These are phyloP conservation scores for Thecophora atra DNA, from an alignment of 2,888 invertebrate species.

Conservation along the genomic window DNA sequence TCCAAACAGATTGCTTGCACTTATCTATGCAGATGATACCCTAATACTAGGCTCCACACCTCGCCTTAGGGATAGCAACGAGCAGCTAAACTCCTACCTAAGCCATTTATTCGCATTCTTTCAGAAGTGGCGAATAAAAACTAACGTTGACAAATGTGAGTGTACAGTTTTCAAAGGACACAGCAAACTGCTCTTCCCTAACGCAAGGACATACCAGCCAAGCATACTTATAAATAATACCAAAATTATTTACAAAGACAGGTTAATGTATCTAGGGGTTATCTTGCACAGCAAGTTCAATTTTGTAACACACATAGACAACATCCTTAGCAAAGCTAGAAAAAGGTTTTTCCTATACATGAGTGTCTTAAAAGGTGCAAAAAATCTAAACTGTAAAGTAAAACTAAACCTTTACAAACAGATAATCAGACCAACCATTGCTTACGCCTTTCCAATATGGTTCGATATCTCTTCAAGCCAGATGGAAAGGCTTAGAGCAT, in stretches of 20 bases:
- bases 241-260: background rate
- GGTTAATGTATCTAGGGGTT: slow-evolving; percentile 3
- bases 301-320: slow-evolving; percentile 6
- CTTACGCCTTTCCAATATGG: background rate
- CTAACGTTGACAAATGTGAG: background rate
- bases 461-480: slow-evolving; percentile 4
- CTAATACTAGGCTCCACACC: background rate
- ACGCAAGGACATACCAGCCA: slow-evolving; percentile 3
- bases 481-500: slow-evolving; percentile 3
- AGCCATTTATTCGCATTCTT: background rate
- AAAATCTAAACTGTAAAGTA: background rate
- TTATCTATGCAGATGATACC: slow-evolving; percentile 15
- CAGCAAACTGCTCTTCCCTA: background rate
- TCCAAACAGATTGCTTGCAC: background rate
- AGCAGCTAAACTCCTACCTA: background rate
- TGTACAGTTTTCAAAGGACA: background rate
- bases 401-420: slow-evolving; percentile 8
- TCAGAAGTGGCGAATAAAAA: slow-evolving; percentile 6
- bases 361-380: background rate
- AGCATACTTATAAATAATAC: background rate
- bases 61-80: background rate
- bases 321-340: slow-evolving; percentile 10
- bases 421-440: background rate
- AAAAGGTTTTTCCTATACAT: background rate
- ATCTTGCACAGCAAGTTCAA: background rate